phyloP scores from a whole-genome alignment of 1,140 invertebrate genomes.

The Macrocentrus cingulum region DNA sequence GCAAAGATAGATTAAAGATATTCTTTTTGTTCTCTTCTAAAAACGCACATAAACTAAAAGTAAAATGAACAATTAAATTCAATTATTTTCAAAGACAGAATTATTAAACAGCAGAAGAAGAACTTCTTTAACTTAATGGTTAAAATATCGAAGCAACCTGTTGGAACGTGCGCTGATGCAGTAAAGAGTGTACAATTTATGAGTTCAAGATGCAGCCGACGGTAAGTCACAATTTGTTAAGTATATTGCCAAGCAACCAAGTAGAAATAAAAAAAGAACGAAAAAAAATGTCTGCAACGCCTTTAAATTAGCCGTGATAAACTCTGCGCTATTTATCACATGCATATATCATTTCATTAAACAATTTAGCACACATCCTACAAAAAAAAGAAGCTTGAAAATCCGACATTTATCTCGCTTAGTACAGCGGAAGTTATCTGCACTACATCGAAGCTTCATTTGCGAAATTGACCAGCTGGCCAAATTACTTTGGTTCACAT shows the following conservation, averaged over 20 bases:
- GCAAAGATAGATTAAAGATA: no score
- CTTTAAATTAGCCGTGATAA: no score
- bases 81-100: no score
- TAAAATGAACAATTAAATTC: no score
- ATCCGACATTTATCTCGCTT: slow-evolving; percentile 12
- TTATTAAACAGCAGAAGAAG: no score
- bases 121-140: no score
- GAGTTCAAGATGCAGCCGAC: slow-evolving; percentile 9
- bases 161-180: slow-evolving; percentile 9
- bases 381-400: slow-evolving; percentile 1
- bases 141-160: slow-evolving; percentile 14
- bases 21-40: no score
- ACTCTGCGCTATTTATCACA: no score
- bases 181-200: slow-evolving; percentile 8
- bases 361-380: slow-evolving; percentile 7
- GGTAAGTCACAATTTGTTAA: slow-evolving; percentile 14
- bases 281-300: no score
- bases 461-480: slow-evolving; percentile 20
- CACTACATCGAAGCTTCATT: slow-evolving; percentile 19
- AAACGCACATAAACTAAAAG: no score
- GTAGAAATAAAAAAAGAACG: no score
- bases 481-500: slow-evolving; percentile 18
- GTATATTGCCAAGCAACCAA: not conserved
- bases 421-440: slow-evolving; percentile 5
- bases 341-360: slow-evolving; percentile 6